Evolutionary conservation across 2,113 vertebrate genomes (phyloP), one percentile per base, ranked within the genome.

Genomic region (Tursiops truncatus): DNA sequence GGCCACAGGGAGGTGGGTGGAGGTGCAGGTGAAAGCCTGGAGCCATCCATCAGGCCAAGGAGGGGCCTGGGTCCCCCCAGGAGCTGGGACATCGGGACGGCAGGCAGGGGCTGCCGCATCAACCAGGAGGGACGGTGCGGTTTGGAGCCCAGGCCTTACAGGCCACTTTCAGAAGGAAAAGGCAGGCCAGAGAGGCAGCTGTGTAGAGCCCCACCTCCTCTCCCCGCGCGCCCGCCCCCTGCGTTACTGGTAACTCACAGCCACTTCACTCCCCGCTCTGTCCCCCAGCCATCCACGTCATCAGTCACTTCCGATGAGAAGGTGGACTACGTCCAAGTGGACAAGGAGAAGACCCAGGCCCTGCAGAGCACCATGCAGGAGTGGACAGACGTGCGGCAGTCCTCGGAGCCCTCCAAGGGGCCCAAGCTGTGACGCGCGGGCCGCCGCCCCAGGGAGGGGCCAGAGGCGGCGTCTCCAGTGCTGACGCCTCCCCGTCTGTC

Each of bases 291-390:
- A 58, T 99, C 99, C 97, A 99, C 99, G 0, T 99, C 99, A 0
- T 99, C 99, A 0, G 99, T 99, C 18, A 99, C 99, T 53, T 99
- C 99, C 0, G 99, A 99, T 0, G 99, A 99, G 98, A 99, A 99
- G 98, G 99, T 99, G 81, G 99, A 99, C 98, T 99, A 99, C 0
- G 99, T 99, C 63, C 99, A 99, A 92, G 99, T 99, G 77, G 99
- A 99, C 98, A 99, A 99, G 96, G 99, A 99, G 98, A 99, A 99
- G 99, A 99, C 99, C 0, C 99, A 99, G 97, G 99, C 99, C 0
- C 98, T 99, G 97, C 99, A 99, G 98, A 99, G 98, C 99, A 99
- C 99, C 97, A 99, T 99, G 99, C 99, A 99, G 98, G 99, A 99
- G 98, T 99, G 99, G 99, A 99, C 99, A 1, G 99, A 99, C 0